Conservation (phyloP, 53 echinoderm and acorn worm species). For the Holothuria scabra region DNA sequence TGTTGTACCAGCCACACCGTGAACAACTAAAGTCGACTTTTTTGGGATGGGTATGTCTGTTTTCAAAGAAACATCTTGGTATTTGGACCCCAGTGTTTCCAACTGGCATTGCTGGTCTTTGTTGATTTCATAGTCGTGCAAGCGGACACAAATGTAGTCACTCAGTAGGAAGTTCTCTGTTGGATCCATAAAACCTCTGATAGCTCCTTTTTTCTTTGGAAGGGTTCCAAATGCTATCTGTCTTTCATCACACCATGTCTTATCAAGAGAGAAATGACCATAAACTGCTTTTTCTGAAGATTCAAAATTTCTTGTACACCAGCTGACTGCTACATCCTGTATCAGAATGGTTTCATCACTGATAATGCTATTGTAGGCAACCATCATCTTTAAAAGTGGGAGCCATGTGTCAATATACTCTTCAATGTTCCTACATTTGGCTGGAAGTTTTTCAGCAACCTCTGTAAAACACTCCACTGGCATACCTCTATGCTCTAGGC, state of each 20-base stretch:
- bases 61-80: slow-evolving; percentile 6
- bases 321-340: slow-evolving; percentile 65
- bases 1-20: slow-evolving; percentile 50
- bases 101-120: not conserved
- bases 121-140: not conserved
- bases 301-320: slow-evolving; percentile 40
- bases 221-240: slow-evolving; percentile 30
- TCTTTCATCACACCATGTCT: slow-evolving; percentile 52
- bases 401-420: slow-evolving; percentile 76
- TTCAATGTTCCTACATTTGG: slow-evolving; percentile 3
- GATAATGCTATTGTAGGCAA: slow-evolving; percentile 69
- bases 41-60: slow-evolving; percentile 47
- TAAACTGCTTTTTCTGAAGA: no score
- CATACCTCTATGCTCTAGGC: slow-evolving; percentile 75
- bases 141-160: slow-evolving; percentile 65
- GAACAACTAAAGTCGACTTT: slow-evolving; percentile 52
- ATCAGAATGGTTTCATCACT: slow-evolving; percentile 73
- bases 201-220: slow-evolving; percentile 6
- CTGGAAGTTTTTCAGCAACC: slow-evolving; percentile 58
- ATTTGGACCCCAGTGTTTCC: slow-evolving; percentile 47
- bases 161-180: not conserved
- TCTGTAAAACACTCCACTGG: slow-evolving; percentile 76
- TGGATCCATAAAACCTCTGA: not conserved
- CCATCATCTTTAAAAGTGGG: slow-evolving; percentile 73
- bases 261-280: slow-evolving; percentile 53